A percentile compares a stretch with the other conserved stretches of the same genome.
These are phyloP conservation scores for Tineola bisselliella DNA, from an alignment of 2,888 invertebrate genomes.

Conservation along the genomic window DNA sequence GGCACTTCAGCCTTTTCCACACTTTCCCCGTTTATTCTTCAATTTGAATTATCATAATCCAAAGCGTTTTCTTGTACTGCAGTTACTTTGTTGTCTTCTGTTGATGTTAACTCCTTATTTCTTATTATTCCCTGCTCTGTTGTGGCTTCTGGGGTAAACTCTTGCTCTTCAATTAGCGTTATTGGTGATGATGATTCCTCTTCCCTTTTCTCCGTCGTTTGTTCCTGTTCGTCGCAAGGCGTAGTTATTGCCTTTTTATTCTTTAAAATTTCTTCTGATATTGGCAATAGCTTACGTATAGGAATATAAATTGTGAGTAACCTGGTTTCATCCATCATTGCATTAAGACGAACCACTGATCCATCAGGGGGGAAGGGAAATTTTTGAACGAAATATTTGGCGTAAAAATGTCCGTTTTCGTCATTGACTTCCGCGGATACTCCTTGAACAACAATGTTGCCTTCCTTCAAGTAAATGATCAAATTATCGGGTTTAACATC, in stretches of 20 bases:
- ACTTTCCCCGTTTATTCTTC: conserved; percentile 32
- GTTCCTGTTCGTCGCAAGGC: conserved; percentile 17
- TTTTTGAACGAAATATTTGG: conserved; percentile 53
- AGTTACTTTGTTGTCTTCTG: conserved; percentile 53
- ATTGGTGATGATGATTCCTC: conserved; percentile 14
- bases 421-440: conserved; percentile 36
- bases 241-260: conserved; percentile 21
- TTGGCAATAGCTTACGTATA: conserved; percentile 49
- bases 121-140: conserved; percentile 56
- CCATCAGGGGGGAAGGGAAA: conserved; percentile 48
- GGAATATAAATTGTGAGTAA: conserved; percentile 44
- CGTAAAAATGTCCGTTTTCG: conserved; percentile 14
- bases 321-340: conserved; percentile 44
- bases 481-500: conserved; percentile 50
- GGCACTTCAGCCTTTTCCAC: conserved; percentile 43
- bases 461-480: conserved; percentile 50
- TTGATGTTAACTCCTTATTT: conserved; percentile 51
- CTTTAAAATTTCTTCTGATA: conserved; percentile 42
- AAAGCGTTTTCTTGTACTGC: conserved; percentile 43
- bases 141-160: conserved; percentile 42
- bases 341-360: conserved; percentile 49
- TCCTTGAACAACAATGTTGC: conserved; percentile 49
- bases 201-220: conserved; percentile 16
- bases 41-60: conserved; percentile 39
- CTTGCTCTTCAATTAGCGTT: conserved; percentile 37